Evolutionary conservation across 2,797 vertebrate species (phyloP), one percentile per base, ranked within the genome.

Genomic region (Chrysocyon brachyurus): DNA sequence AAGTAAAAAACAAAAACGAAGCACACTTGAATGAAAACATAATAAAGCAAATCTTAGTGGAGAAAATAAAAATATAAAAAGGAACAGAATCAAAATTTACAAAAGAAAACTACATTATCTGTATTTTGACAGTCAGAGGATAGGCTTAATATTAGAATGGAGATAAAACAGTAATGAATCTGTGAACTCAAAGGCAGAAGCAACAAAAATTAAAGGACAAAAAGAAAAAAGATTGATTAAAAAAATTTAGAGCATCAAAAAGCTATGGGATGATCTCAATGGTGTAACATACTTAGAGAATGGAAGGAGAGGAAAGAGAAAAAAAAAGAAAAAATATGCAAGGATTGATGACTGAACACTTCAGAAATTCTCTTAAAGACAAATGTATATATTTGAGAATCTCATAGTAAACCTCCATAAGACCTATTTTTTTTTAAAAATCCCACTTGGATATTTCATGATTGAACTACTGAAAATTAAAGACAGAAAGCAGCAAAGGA

Each of bases 81-180:
- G 31, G 0, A 75, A 59, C 31, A 84, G 72, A 96, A n/a, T 63
- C 16, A 70, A 78, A 72, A 77, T 78, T 61, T 86, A 79, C 31
- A 86, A 82, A 26, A 59, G 22, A 68, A 89, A 94, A 94, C 40
- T 91, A 91, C 21, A 59, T 61, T 31, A 91, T 82, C 36, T 81
- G 16, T 68, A 82, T 66, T 52, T 73, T 57, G 54, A 86, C 85
- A 31, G 40, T 40, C 52, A 83, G 40, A 15, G 46, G 21, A 83
- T 59, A 3, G 24, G 7, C 8, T 70, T 72, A 88, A 54, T 57
- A 84, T 59, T 52, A 84, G 56, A 92, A 75, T 54, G 19, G 79
- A 81, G 46, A 88, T n/a, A 17, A 57, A 49, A 57, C 19, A 78
- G 8, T 6, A 64, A 91, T 83, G 66, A 97, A 87, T 90, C 68